Conservation (phyloP, 2,888 invertebrate species). For the Agrotis puta region DNA sequence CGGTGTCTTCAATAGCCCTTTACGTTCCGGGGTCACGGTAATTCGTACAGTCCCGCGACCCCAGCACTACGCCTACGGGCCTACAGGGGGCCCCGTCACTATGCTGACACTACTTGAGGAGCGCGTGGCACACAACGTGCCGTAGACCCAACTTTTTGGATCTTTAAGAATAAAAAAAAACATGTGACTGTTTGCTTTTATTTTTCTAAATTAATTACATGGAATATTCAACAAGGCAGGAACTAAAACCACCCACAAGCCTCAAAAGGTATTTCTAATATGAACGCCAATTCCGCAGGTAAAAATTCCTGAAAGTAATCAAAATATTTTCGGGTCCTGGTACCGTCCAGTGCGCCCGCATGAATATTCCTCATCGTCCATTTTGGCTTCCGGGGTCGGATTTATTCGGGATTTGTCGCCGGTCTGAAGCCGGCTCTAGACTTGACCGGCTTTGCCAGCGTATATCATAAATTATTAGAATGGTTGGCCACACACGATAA, state of each 20-base stretch:
- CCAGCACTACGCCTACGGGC: too few species aligned
- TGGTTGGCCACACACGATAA: conserved; percentile 45
- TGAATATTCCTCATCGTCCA: conserved; percentile 34
- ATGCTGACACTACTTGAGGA: too few species aligned
- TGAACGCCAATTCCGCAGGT: conserved; percentile 11
- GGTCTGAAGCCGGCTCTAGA: conserved; percentile 42
- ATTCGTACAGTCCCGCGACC: too few species aligned
- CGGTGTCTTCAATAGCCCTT: too few species aligned
- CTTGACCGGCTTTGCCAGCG: conserved; percentile 37
- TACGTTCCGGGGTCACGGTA: too few species aligned
- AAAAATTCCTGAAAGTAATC: conserved; percentile 44
- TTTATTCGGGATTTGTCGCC: conserved; percentile 54
- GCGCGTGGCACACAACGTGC: too few species aligned
- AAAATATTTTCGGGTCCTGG: conserved; percentile 41
- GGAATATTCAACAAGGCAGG: background rate
- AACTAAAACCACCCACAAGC: background rate
- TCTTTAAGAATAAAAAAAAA: too few species aligned
- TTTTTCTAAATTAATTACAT: background rate
- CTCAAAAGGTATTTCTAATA: conserved; percentile 21
- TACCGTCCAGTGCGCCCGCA: background rate
- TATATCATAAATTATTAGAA: conserved; percentile 50
- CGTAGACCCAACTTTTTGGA: too few species aligned
- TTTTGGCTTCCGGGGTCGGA: conserved; percentile 42
- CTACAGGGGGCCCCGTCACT: too few species aligned
- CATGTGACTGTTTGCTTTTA: background rate